Evolutionary conservation across 2,113 vertebrate species (phyloP), one percentile per base, ranked within the genome.

Genomic region (Malaclemys terrapin): DNA sequence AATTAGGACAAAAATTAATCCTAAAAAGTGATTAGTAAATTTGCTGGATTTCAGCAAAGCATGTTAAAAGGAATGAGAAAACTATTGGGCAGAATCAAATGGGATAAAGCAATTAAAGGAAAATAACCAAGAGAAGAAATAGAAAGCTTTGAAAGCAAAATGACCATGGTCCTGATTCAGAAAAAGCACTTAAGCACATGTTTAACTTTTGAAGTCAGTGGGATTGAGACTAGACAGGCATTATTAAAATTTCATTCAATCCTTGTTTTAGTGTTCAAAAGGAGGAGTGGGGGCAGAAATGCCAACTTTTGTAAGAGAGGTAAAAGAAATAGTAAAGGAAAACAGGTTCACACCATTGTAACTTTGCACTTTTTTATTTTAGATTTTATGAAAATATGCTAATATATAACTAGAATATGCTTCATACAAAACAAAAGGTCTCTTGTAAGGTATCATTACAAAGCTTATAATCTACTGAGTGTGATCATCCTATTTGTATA

Each of bases 111-210:
- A 80, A 85, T 91, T 84, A 84, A 88, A 91, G 56, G 79, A 88
- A 31, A 31, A 31, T 29, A 29, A 35, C 14, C 59, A 65, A 65
- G 59, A 35, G 31, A 65, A 65, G 59, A 65, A 35, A 8, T 35
- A 35, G 14, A 65, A 94, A 91, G 87, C 87, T 95, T 93, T 90
- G 89, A 89, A 91, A 93, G 91, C 78, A 85, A 88, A 90, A 88
- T 56, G 45, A 83, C 57, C 38, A 91, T 20, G 35, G 65, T 52
- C 69, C 57, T 76, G 85, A 80, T 93, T 85, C 89, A 89, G 76
- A 65, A 91, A 62, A 62, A 35, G 29, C 29, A 31, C 29, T 62
- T 62, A 62, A 62, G 59, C 59, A 76, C 14, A 7, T 42, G 69
- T 88, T 88, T 88, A 91, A 93, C 29, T 89, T 87, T 17, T 85